Percentiles rank a stretch among this genome's conserved stretches.
Evolutionary conservation across 2,888 invertebrate genomes (phyloP).

Genomic region (Drosophila cognata): DNA sequence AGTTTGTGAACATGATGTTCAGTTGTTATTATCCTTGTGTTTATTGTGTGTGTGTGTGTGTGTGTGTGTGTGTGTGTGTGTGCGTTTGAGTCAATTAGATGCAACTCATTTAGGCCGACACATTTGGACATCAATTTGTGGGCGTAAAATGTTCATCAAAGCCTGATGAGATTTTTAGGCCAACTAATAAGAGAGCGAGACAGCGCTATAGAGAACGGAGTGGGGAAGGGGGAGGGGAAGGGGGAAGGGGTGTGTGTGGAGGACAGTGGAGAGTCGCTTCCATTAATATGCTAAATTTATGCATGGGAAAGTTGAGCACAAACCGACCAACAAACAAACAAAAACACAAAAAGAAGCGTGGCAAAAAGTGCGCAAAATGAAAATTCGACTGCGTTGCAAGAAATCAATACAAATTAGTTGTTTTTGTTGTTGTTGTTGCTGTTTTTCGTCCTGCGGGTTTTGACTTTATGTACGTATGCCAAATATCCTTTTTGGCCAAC

Average conservation of each 20-base stretch:
- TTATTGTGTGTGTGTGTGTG: background rate
- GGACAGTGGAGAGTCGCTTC: conserved; percentile 56
- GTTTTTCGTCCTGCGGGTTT: background rate
- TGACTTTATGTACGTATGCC: background rate
- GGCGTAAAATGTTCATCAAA: conserved; percentile 77
- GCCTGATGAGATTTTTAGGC: conserved; percentile 74
- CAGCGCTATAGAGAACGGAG: background rate
- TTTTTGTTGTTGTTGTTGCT: conserved; percentile 13
- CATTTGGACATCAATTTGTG: conserved; percentile 59
- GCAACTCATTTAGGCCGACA: conserved; percentile 70
- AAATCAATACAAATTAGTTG: conserved; percentile 75
- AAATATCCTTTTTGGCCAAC: background rate
- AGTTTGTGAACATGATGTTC: conserved; percentile 64
- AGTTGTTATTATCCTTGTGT: conserved; percentile 19
- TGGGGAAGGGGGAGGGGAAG: background rate
- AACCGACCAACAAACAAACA: conserved; percentile 52
- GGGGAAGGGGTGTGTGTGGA: background rate
- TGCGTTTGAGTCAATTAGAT: conserved; percentile 73
- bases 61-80: background rate
- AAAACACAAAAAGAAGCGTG: conserved; percentile 28
- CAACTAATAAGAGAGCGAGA: conserved; percentile 61
- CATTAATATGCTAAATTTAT: conserved; percentile 80
- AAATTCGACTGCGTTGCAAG: conserved; percentile 25
- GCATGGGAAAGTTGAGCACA: conserved; percentile 79
- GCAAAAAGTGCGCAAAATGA: conserved; percentile 29